Conservation (phyloP, 2,888 invertebrate genomes). For the Limnephilus auricula region DNA sequence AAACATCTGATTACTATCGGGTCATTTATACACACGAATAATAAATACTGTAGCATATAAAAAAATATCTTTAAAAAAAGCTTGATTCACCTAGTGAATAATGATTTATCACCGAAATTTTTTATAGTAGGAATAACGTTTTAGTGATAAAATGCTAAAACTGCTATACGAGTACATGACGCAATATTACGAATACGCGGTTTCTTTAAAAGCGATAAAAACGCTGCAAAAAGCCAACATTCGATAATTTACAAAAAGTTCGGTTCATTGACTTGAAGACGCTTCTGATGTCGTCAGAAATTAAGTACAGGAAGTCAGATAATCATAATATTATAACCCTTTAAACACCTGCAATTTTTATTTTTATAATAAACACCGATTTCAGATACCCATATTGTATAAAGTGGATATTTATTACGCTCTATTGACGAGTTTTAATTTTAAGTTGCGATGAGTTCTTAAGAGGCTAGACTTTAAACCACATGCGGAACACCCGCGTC, state of each 20-base stretch:
- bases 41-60: neutral
- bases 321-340: neutral
- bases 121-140: neutral
- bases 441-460: too few species aligned
- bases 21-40: neutral
- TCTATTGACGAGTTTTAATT: too few species aligned
- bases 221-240: neutral
- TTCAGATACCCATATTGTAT: too few species aligned
- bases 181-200: neutral
- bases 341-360: neutral
- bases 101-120: neutral
- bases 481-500: too few species aligned
- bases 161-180: neutral
- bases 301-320: neutral
- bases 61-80: neutral
- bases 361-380: too few species aligned
- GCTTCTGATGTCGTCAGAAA: neutral
- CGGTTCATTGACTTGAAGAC: neutral
- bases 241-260: neutral
- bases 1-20: neutral
- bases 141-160: neutral
- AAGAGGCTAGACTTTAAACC: too few species aligned
- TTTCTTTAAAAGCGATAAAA: neutral
- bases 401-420: too few species aligned
- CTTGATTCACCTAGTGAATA: neutral